Base-by-base conservation (phyloP, 1,140 invertebrate genomes). In the Diachasma alloeum region DNA sequence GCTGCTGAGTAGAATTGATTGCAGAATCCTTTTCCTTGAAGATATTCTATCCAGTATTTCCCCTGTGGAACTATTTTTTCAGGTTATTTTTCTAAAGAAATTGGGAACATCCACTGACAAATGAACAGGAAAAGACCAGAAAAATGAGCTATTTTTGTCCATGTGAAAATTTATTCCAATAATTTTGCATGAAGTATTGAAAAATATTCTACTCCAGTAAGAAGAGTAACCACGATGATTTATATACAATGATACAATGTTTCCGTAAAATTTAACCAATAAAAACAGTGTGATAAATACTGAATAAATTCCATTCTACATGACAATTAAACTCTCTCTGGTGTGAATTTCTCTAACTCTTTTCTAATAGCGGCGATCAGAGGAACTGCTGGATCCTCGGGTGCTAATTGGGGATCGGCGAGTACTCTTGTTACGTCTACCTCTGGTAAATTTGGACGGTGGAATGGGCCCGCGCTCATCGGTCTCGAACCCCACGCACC, bases 331-430 rank as follows among this genome's bases (percentile, higher is more conserved):
- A 66, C 31, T 72, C 31, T 67, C 39, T 79, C 72, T 19, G 77
- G 78, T 37, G 73, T 79, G 59, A 90, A 91, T 78, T 90, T 91
- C 72, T 90, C 88, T 3, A 94, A 88, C 85, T 94, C 92, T 59
- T 90, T 89, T 81, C 92, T 93, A 76, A 93, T 93, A 46, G 92
- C 92, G 42, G 90, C 87, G 72, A 93, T 93, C 6, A 94, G 84
- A 13, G 92, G 92, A n/a, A 92, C 90, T 0, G 92, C 93, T 0
- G 93, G 92, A 85, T 93, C 93, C 19, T 89, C 89, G 0, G 88
- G 85, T 24, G 86, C 78, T 36, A 93, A 87, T 46, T 84, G 86
- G 70, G 88, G 85, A 75, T 92, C 91, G 4, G 88, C 81, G 26
- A 91, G 82, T 26, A 92, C 85, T 36, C 90, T 87, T 10, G 85